Evolutionary conservation across 2,888 invertebrate genomes (phyloP).

Genomic region (Heliconius hortense): DNA sequence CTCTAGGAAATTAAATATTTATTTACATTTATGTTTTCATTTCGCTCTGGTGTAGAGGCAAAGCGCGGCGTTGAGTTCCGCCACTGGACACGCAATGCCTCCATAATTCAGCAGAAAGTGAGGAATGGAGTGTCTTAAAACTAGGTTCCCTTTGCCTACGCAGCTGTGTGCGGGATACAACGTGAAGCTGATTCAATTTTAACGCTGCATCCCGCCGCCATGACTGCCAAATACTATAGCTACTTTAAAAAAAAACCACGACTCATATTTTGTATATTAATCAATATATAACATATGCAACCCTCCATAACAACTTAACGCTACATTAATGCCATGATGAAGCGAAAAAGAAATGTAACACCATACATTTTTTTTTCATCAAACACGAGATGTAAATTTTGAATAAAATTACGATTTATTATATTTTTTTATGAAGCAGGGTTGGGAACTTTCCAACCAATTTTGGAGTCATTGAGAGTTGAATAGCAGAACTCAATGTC

Average conservation of each 20-base stretch:
- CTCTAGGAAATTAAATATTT: no score
- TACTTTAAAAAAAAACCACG: not conserved
- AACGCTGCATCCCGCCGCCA: not conserved
- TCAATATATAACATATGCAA: conserved; percentile 11
- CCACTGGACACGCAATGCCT: no score
- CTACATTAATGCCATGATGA: conserved; percentile 13
- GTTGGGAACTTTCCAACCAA: no score
- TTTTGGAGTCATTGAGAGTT: not conserved
- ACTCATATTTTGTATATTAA: conserved; percentile 23
- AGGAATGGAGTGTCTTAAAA: no score
- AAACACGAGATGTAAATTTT: not conserved
- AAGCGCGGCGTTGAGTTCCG: no score
- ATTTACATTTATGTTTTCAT: no score
- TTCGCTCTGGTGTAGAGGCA: no score
- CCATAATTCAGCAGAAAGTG: no score
- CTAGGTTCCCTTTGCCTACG: no score
- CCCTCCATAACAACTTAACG: conserved; percentile 11
- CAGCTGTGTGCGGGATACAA: no score
- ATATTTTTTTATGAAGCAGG: not conserved
- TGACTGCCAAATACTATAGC: not conserved
- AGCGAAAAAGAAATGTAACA: conserved; percentile 5
- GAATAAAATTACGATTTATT: not conserved
- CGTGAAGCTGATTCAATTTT: no score
- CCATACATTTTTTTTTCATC: not conserved
- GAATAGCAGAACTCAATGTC: not conserved